Conservation (phyloP, 2,113 vertebrate genomes). For the Hemiprocne comata region DNA sequence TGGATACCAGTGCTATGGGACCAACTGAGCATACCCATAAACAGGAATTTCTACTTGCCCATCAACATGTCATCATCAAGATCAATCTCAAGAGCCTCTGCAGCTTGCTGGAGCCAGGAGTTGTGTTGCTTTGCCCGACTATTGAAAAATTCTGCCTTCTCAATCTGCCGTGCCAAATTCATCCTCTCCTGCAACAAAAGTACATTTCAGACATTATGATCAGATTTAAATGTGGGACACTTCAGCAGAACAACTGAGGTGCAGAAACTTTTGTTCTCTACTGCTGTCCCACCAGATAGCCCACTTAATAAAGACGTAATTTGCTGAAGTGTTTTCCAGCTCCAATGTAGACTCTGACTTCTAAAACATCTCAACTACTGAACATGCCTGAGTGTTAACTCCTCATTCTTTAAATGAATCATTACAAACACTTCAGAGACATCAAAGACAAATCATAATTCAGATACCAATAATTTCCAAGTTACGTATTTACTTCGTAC, state of each 20-base stretch:
- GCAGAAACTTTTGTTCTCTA: not conserved
- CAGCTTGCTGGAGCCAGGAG: conserved; percentile 92
- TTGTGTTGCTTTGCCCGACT: conserved; percentile 90
- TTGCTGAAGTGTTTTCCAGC: not conserved
- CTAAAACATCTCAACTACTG: not conserved
- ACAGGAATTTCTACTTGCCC: conserved; percentile 62
- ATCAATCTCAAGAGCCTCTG: conserved; percentile 91
- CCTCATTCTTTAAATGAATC: not conserved
- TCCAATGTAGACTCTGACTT: not conserved
- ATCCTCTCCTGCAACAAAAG: conserved; percentile 83
- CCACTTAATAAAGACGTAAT: not conserved
- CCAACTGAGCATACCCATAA: not conserved
- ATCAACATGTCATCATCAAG: conserved; percentile 84
- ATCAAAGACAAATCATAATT: not conserved
- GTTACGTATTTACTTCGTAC: not conserved
- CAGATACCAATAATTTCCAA: not conserved
- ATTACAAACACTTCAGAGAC: not conserved
- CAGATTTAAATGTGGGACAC: not conserved
- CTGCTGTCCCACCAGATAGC: not conserved
- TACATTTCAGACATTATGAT: not conserved
- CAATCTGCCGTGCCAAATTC: conserved; percentile 87
- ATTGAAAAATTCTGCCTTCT: conserved; percentile 92
- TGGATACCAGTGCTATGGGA: not conserved
- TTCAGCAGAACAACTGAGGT: not conserved
- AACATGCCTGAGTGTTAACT: not conserved